These are phyloP conservation scores for Drosophila funebris DNA, from an alignment of 1,140 invertebrate species.

Conservation along the genomic window DNA sequence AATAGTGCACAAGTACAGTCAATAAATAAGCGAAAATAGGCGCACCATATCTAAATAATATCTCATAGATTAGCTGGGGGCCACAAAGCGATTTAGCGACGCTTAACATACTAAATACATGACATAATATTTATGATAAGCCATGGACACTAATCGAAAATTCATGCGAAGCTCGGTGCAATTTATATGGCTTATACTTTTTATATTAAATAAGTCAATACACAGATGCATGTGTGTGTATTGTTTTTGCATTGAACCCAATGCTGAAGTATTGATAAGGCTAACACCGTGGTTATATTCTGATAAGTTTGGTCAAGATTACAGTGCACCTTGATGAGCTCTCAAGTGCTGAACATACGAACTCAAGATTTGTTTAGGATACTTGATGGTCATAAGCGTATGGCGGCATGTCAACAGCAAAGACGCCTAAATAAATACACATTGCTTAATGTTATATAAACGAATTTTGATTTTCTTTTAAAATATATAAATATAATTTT, in stretches of 20 bases:
- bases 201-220: not conserved
- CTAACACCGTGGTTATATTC: not conserved
- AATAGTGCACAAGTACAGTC: constrained; percentile 45
- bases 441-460: too few relatives aligned
- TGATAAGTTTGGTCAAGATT: constrained; percentile 1
- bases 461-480: not conserved
- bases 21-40: constrained; percentile 38
- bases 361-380: not conserved
- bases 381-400: not conserved
- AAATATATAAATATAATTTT: too few relatives aligned
- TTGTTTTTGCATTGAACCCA: not conserved
- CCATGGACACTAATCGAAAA: constrained; percentile 13
- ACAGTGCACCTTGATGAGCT: not conserved
- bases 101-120: constrained; percentile 31
- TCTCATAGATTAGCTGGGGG: constrained; percentile 40
- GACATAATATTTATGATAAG: constrained; percentile 63
- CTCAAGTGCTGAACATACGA: not conserved
- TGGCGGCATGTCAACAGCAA: not conserved
- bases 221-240: too few relatives aligned
- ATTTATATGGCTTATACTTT: constrained; percentile 9
- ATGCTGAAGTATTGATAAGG: not conserved
- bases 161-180: constrained; percentile 22
- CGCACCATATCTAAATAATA: constrained; percentile 48
- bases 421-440: constrained; percentile 4
- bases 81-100: constrained; percentile 61